Base-by-base conservation (phyloP, 2,797 vertebrate species). In the Tiaroga cobitis region DNA sequence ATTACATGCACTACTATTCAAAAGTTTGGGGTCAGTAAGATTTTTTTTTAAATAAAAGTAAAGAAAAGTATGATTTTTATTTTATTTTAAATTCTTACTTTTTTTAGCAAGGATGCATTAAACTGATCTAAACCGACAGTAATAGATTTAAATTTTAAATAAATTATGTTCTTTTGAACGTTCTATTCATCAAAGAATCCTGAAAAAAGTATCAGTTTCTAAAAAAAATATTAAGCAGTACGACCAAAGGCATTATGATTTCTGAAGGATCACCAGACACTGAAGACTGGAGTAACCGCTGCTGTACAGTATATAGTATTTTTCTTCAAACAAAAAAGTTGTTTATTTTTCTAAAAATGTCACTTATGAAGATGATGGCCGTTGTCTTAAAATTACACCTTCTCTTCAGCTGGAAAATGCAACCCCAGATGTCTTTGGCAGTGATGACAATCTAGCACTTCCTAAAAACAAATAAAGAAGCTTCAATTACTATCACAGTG, bases 401-500 rank as follows among this genome's bases (percentile, higher is more conserved):
- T 39, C 43, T 39, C 65, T 34, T 15, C 46, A 16, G 29, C 65
- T 59, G 74, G 26, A 46, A 59, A 59, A 78, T 24, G 56, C 37
- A 56, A 46, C 67, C 63, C 37, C 9, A 32, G 21, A 70, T 70
- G 18, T 78, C 18, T 78, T 68, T 79, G 75, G 37, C 43, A 79
- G 41, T 78, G 83, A 79, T 43, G 34, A 61, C 59, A 51, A 68
- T 49, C 76, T 10, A 41, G 21, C 41, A 70, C 41, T 43, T 43
- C 46, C 49, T 65, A 56, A 61, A 81, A 65, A 80, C 51, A 87
- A 82, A 84, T 81, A 85, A 85, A 85, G 78, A 81, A 88, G 51
- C 49, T 87, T 78, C 76, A 87, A 68, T 87, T 88, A 81, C 59
- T 24, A 78, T 85, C 70, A 80, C 65, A 86, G 88, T 92, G 90